phyloP scores from a whole-genome alignment of 2,797 vertebrate genomes.

The Gambelia wislizenii region DNA sequence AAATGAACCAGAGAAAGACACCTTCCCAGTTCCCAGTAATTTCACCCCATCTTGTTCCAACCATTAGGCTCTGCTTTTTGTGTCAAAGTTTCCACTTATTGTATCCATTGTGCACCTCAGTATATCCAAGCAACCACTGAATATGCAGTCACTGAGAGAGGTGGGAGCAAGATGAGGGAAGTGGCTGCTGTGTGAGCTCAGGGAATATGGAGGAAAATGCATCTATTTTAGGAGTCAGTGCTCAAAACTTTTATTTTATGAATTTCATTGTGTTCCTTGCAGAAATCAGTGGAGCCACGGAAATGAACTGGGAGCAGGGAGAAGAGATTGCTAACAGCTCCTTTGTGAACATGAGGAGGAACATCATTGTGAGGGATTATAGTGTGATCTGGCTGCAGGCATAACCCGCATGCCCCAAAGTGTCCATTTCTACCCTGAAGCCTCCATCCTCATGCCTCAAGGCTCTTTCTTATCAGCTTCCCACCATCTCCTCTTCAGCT shows the following conservation, averaged over 20 bases:
- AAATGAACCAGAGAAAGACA: not conserved
- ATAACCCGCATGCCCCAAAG: not conserved
- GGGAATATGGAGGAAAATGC: slow-evolving; percentile 11
- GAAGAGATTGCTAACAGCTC: slow-evolving; percentile 7
- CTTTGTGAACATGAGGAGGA: not conserved
- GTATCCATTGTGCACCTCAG: not conserved
- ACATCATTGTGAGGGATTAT: not conserved
- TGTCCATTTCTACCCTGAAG: not conserved
- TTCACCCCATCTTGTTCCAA: not conserved
- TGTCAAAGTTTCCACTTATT: not conserved
- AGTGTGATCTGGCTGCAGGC: not conserved
- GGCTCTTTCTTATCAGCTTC: not conserved
- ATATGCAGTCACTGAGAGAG: slow-evolving; percentile 6
- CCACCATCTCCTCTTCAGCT: not conserved
- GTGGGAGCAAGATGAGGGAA: slow-evolving; percentile 7
- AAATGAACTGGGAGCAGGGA: slow-evolving; percentile 10
- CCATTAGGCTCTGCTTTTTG: not conserved
- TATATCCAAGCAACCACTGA: slow-evolving; percentile 25
- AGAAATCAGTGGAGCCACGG: slow-evolving; percentile 13
- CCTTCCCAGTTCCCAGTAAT: not conserved
- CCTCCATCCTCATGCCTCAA: not conserved
- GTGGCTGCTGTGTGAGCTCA: not conserved
- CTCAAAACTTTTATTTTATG: slow-evolving; percentile 17
- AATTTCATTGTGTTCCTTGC: slow-evolving; percentile 31
- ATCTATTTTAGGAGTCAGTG: slow-evolving; percentile 36